Conservation (phyloP, 2,113 vertebrate genomes). For the Cynocephalus volans region DNA sequence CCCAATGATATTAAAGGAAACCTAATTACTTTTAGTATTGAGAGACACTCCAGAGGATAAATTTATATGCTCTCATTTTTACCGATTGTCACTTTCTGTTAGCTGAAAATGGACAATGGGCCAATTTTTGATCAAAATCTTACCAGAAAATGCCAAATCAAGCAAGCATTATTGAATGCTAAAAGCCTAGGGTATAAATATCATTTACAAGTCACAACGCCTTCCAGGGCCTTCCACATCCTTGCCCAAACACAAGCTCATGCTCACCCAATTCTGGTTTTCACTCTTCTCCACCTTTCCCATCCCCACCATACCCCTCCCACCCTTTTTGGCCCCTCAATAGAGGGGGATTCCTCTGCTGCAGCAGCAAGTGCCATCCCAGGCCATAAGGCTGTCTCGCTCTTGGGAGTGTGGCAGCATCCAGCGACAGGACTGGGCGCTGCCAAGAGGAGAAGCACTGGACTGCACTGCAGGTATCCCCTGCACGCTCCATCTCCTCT, state of each 20-base stretch:
- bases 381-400: background rate
- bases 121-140: background rate
- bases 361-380: background rate
- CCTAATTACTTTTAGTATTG: background rate
- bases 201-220: background rate
- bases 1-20: slow-evolving; percentile 35
- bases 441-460: too few relatives aligned
- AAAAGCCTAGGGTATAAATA: background rate
- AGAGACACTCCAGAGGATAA: slow-evolving; percentile 3
- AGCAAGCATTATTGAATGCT: background rate
- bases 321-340: background rate
- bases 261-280: background rate
- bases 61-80: background rate
- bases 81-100: slow-evolving; percentile 35
- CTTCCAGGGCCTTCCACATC: background rate
- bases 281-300: background rate
- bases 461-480: rapidly evolving
- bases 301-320: background rate
- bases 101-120: background rate
- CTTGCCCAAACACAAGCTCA: background rate
- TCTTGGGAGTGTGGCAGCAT: background rate
- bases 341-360: background rate
- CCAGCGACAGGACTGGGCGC: background rate
- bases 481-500: background rate
- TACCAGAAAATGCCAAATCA: background rate